Percentiles rank a stretch among this genome's conserved stretches.
Evolutionary conservation across 2,113 vertebrate genomes (phyloP).

Genomic region (Notiomystis cincta): DNA sequence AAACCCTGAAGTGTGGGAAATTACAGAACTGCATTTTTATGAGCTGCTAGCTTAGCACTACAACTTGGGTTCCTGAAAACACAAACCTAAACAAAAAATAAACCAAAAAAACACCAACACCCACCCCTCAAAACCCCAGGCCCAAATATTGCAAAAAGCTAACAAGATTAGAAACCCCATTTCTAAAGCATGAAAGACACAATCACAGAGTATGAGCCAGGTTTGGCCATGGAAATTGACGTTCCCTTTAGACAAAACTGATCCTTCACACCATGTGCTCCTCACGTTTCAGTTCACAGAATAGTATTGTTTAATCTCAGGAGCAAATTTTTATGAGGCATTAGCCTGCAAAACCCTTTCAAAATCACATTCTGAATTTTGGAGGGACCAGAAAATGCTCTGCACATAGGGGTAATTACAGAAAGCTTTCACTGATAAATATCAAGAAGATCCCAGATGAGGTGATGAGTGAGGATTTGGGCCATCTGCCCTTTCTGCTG

Average conservation of each 20-base stretch:
- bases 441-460: background rate
- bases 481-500: constrained; percentile 73
- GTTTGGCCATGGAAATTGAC: background rate
- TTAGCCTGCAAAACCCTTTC: background rate
- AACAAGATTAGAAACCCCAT: background rate
- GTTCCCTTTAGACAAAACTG: background rate
- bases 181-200: background rate
- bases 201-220: background rate
- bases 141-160: background rate
- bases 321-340: background rate
- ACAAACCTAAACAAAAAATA: background rate
- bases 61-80: background rate
- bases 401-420: background rate
- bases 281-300: background rate
- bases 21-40: background rate
- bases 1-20: background rate
- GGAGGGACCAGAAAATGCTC: background rate
- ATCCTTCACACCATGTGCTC: background rate
- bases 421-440: constrained; percentile 40
- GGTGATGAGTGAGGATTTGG: constrained; percentile 32
- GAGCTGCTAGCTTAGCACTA: background rate
- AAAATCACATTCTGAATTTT: background rate
- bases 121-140: too few relatives aligned
- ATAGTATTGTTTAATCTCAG: background rate
- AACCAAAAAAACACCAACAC: background rate